phyloP scores from a whole-genome alignment of 2,113 vertebrate species.

The human region GRCh38 chr7:3992001-3992500 shows the following conservation, averaged over 20 bases:
- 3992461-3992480: neutral
- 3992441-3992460: neutral
- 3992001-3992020: neutral
- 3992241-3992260: neutral
- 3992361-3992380: neutral
- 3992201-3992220: neutral
- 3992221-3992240: neutral
- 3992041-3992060: neutral
- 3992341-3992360: neutral
- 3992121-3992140: neutral
- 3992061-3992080: neutral
- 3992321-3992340: neutral
- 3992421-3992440: neutral
- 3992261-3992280: neutral
- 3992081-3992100: neutral
- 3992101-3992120: neutral
- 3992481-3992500: neutral
- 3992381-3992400: neutral
- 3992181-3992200: neutral
- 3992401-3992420: too few relatives aligned
- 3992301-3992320: neutral
- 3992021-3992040: neutral
- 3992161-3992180: neutral
- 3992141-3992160: fast-evolving
- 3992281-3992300: too few relatives aligned